phyloP scores from a whole-genome alignment of 30 jellyfish, hydroid and myxozoan species.

The Aurelia aurita complex sp. Pacific region DNA sequence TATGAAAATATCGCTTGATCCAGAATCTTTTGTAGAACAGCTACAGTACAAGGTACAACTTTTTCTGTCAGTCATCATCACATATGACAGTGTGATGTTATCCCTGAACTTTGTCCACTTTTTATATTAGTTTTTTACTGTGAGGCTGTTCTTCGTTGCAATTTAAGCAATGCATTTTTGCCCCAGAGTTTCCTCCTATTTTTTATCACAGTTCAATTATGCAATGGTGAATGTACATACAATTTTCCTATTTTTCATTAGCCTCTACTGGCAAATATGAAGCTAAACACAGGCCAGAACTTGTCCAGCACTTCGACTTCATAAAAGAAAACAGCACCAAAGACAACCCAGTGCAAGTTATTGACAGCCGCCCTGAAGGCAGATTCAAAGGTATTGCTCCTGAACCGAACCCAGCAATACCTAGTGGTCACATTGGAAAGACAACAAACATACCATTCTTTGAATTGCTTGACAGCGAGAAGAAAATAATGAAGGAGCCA shows the following conservation, averaged over 20 bases:
- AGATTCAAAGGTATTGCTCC: slow-evolving; percentile 75
- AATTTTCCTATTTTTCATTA: slow-evolving; percentile 1
- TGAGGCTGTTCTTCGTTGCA: too few species aligned
- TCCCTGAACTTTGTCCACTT: too few species aligned
- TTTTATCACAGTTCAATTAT: not conserved
- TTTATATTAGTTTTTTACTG: too few species aligned
- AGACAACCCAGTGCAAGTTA: slow-evolving; percentile 54
- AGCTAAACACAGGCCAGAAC: slow-evolving; percentile 62
- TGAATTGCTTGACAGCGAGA: slow-evolving; percentile 27
- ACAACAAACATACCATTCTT: slow-evolving; percentile 62
- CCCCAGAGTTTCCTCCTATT: too few species aligned
- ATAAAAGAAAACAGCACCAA: slow-evolving; percentile 57
- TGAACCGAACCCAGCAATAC: slow-evolving; percentile 74
- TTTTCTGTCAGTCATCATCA: too few species aligned
- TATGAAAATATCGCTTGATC: too few species aligned
- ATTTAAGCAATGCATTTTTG: too few species aligned
- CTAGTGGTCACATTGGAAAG: slow-evolving; percentile 76
- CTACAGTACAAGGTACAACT: too few species aligned
- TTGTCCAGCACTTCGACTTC: slow-evolving; percentile 59
- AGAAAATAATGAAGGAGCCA: slow-evolving; percentile 47
- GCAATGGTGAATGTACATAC: not conserved
- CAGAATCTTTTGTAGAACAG: too few species aligned
- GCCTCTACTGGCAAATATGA: slow-evolving; percentile 34
- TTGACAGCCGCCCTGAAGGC: slow-evolving; percentile 77
- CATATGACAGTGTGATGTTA: too few species aligned